A percentile compares a stretch with the other conserved stretches of the same genome.
phyloP scores from a whole-genome alignment of 2,888 invertebrate species.

The Brassicogethes aeneus region DNA sequence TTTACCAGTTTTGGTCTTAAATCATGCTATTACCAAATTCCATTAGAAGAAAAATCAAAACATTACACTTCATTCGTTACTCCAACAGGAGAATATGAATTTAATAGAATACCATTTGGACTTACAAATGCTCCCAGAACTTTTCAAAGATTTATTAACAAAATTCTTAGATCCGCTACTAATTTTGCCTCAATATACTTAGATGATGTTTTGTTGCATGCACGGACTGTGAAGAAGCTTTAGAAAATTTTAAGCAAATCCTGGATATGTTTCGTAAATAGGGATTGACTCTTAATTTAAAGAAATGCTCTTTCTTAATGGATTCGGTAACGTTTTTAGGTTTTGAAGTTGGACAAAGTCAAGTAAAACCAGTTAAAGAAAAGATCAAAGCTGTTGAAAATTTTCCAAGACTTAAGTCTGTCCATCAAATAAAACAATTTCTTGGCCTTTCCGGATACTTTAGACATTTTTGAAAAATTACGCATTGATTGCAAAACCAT shows the following conservation, averaged over 20 bases:
- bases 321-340: slow-evolving; percentile 13
- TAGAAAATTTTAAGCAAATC: slow-evolving; percentile 8
- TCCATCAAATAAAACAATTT: slow-evolving; percentile 23
- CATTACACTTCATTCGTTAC: slow-evolving; percentile 16
- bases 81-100: slow-evolving; percentile 15
- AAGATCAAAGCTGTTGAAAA: slow-evolving; percentile 21
- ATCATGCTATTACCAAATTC: slow-evolving; percentile 17
- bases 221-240: slow-evolving; percentile 9
- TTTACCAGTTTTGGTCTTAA: slow-evolving; percentile 16
- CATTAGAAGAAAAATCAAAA: slow-evolving; percentile 12
- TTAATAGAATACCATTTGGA: slow-evolving; percentile 13
- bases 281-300: slow-evolving; percentile 14
- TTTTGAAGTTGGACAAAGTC: slow-evolving; percentile 13
- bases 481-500: slow-evolving; percentile 19
- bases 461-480: slow-evolving; percentile 23
- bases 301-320: slow-evolving; percentile 14
- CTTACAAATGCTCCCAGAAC: slow-evolving; percentile 14
- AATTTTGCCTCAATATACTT: slow-evolving; percentile 12
- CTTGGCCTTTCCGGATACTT: too few relatives aligned
- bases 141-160: slow-evolving; percentile 17
- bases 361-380: slow-evolving; percentile 16
- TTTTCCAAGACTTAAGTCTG: slow-evolving; percentile 19
- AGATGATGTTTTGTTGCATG: slow-evolving; percentile 15
- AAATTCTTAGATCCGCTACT: slow-evolving; percentile 6
- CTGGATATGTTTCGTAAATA: slow-evolving; percentile 13